Conservation (phyloP, 2,113 vertebrate genomes). For the Sturnira hondurensis region DNA sequence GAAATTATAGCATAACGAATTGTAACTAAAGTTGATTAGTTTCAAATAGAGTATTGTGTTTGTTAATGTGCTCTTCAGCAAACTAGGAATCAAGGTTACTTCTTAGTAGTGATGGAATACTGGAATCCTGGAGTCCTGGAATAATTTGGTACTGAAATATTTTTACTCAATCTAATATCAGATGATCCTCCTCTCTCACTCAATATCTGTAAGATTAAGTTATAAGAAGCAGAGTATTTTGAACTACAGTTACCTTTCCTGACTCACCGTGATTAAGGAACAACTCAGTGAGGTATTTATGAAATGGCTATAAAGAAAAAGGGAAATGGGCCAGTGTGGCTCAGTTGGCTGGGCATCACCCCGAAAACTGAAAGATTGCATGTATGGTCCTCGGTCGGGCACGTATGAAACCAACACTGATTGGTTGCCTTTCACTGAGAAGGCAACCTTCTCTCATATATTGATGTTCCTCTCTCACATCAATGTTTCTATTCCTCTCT, state of each 20-base stretch:
- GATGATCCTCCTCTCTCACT: not conserved
- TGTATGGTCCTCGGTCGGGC: too few relatives aligned
- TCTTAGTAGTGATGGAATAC: not conserved
- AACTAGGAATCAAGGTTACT: not conserved
- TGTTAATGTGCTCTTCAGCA: not conserved
- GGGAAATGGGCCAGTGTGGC: not conserved
- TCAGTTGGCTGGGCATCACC: too few relatives aligned
- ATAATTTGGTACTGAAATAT: slow-evolving; percentile 3
- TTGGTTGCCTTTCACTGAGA: too few relatives aligned
- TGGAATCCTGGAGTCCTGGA: not conserved
- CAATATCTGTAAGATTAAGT: not conserved
- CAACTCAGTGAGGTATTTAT: not conserved
- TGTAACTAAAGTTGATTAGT: not conserved
- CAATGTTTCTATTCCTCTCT: too few relatives aligned
- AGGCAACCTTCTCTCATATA: too few relatives aligned
- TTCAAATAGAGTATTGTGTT: not conserved
- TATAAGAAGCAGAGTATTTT: not conserved
- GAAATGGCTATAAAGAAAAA: not conserved
- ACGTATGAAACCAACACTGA: too few relatives aligned
- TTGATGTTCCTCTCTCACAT: too few relatives aligned
- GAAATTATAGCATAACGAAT: not conserved
- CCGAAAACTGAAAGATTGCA: too few relatives aligned
- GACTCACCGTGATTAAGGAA: not conserved
- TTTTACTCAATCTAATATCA: not conserved
- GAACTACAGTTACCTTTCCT: not conserved